Evolutionary conservation across 92 coral and sea anemone species (phyloP).

Genomic region (Actinernus sp.): DNA sequence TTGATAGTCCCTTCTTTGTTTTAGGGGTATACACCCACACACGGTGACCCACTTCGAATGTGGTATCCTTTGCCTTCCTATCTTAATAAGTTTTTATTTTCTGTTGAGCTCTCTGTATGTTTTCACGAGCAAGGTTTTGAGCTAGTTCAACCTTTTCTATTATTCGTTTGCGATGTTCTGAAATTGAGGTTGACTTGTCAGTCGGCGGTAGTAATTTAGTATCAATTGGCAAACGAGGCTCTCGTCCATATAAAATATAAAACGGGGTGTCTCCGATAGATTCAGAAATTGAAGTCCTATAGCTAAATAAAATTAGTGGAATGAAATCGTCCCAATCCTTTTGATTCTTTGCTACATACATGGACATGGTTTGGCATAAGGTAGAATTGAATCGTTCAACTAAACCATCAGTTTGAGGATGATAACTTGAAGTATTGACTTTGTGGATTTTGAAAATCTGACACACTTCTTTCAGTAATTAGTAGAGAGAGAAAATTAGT

Average conservation of each 20-base stretch:
- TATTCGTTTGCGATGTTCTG: conserved; percentile 32
- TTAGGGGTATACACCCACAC: conserved; percentile 56
- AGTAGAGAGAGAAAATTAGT: conserved; percentile 51
- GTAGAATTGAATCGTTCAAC: conserved; percentile 2
- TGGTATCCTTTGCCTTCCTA: background rate
- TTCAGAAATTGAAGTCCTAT: conserved; percentile 16
- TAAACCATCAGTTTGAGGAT: conserved; percentile 5
- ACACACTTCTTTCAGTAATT: conserved; percentile 62
- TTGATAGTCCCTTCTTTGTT: conserved; percentile 26
- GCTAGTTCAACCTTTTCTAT: conserved; percentile 35
- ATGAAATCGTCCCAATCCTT: conserved; percentile 28
- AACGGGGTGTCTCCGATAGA: conserved; percentile 40
- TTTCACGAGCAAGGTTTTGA: conserved; percentile 37
- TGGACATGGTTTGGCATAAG: conserved; percentile 37
- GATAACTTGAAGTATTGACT: conserved; percentile 20
- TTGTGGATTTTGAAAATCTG: conserved; percentile 34
- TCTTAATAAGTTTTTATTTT: conserved; percentile 52
- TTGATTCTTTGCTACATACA: conserved; percentile 32
- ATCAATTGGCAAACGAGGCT: too few relatives aligned
- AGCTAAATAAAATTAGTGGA: conserved; percentile 19
- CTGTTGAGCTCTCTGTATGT: conserved; percentile 53
- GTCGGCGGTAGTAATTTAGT: conserved; percentile 18
- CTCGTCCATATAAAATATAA: conserved; percentile 47
- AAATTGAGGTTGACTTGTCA: conserved; percentile 15
- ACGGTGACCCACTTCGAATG: conserved; percentile 16